Evolutionary conservation across 2,888 invertebrate genomes (phyloP).

Genomic region (Actias luna): DNA sequence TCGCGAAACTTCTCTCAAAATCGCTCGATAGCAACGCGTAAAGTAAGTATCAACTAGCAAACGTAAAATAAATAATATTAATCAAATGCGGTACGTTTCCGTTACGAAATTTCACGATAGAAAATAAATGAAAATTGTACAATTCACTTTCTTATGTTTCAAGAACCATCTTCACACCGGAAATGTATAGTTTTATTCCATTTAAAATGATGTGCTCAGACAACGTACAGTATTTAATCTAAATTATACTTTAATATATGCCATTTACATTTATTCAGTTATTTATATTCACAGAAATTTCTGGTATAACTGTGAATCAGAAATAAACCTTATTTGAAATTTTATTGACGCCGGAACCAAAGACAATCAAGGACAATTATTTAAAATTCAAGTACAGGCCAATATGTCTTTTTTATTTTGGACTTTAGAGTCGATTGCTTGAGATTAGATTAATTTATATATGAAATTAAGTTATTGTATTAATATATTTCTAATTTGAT

Average conservation of each 20-base stretch:
- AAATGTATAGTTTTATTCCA: constrained; percentile 66
- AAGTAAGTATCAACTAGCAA: constrained; percentile 51
- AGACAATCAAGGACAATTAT: neutral
- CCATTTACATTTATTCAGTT: constrained; percentile 57
- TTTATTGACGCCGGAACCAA: constrained; percentile 43
- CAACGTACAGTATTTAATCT: neutral
- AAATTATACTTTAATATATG: constrained; percentile 54
- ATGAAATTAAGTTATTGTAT: too few species aligned
- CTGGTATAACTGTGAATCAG: constrained; percentile 28
- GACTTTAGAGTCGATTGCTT: too few species aligned
- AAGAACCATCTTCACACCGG: constrained; percentile 78
- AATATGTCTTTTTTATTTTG: neutral
- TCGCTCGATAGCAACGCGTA: constrained; percentile 51
- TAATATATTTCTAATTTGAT: too few species aligned
- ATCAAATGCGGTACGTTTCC: constrained; percentile 64
- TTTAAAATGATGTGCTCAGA: constrained; percentile 15
- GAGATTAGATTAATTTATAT: too few species aligned
- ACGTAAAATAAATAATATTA: constrained; percentile 68
- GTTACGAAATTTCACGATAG: constrained; percentile 73
- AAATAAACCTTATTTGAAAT: constrained; percentile 27
- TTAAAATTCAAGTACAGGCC: neutral
- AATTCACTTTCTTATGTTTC: constrained; percentile 76
- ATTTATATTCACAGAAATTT: constrained; percentile 35
- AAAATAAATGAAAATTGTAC: constrained; percentile 77
- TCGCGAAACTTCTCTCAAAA: constrained; percentile 53